Base-by-base conservation (phyloP, 2,888 invertebrate genomes). In the Platycnemis pennipes region DNA sequence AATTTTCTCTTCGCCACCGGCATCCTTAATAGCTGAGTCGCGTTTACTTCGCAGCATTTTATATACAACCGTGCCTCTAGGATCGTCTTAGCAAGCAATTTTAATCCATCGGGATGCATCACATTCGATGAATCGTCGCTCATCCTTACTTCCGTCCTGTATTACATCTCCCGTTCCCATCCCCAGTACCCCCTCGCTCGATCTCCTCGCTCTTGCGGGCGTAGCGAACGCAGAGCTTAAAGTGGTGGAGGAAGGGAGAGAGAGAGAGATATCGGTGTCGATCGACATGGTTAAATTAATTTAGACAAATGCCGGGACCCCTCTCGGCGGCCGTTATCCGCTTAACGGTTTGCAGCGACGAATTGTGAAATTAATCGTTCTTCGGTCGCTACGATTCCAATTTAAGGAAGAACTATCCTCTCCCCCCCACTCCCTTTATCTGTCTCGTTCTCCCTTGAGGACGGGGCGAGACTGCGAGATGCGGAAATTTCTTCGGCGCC, bases 341-440 rank as follows among this genome's bases (percentile, higher is more conserved):
- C 1, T 77, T 37, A 37, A 77, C 77, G 77, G 37, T 77, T 77
- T 77, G 11, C 2, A 11, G 37, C 37, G 77, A 77, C 37, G 37
- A 77, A 77, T 77, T 77, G 77, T 37, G 77, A 77, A 77, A 77
- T 13, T 77, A 77, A 77, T 77, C 77, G 77, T 37, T 77, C 37
- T 37, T 31, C 77, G 37, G 77, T 5, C 77, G 77, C 37, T 13
- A 26, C 31, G 37, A 13, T 77, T n/a, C 37, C 77, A 31, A 8
- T 63, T 5, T n/a, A n/a, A n/a, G n/a, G n/a, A 63, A 22, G 26
- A 63, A 63, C 63, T 26, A 53, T 53, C 53, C 53, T 7, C 8
- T 7, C 63, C 22, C 26, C 8, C 1, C 22, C 1, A 22, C 26
- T 7, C 26, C 4, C 11, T 2, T 26, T 63, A 26, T 63, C 26